A percentile compares a stretch with the other conserved stretches of the same genome.
Evolutionary conservation across 2,797 vertebrate genomes (phyloP).

Genomic region (Perodicticus potto): DNA sequence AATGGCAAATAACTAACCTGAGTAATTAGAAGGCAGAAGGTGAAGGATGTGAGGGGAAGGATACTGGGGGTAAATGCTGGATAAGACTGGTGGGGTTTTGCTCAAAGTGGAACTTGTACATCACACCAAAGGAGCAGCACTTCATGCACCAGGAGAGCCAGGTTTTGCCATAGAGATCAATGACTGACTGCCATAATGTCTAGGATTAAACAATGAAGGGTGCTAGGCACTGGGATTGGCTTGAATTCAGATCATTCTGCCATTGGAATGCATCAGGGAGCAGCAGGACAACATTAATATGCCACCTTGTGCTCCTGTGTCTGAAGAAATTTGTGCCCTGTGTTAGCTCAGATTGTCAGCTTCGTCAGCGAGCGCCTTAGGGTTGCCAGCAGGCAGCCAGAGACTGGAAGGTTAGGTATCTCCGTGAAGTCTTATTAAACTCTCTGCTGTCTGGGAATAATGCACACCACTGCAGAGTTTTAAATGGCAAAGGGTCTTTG

Average conservation of each 20-base stretch:
- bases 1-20: not conserved
- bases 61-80: not conserved
- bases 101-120: not conserved
- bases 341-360: constrained; percentile 68
- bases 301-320: not conserved
- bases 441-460: constrained; percentile 53
- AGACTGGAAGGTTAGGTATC: constrained; percentile 54
- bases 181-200: not conserved
- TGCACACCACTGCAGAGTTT: constrained; percentile 8
- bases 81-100: not conserved
- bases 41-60: not conserved
- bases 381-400: constrained; percentile 45
- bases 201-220: not conserved
- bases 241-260: not conserved
- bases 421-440: constrained; percentile 69
- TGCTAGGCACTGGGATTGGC: not conserved
- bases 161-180: not conserved
- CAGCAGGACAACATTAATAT: not conserved
- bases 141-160: not conserved
- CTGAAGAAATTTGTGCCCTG: constrained; percentile 30
- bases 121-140: not conserved
- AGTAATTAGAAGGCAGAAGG: not conserved
- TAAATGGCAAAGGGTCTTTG: constrained; percentile 70
- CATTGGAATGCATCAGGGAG: not conserved
- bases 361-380: constrained; percentile 35